phyloP scores from a whole-genome alignment of 2,113 vertebrate species.

The Hassar affinis region DNA sequence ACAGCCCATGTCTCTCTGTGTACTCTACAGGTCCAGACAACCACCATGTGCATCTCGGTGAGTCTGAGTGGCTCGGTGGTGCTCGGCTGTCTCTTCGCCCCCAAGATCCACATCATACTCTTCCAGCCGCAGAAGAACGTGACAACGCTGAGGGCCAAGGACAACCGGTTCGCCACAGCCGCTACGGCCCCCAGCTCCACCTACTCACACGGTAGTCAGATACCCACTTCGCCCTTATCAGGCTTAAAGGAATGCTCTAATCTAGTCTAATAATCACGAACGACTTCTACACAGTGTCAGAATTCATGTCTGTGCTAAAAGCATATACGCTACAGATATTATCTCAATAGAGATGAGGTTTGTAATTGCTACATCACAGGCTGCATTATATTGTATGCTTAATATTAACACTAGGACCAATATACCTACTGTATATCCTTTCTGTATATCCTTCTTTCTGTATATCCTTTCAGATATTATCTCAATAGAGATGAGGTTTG shows the following conservation, averaged over 20 bases:
- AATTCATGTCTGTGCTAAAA: too few relatives aligned
- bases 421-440: too few relatives aligned
- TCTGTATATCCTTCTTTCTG: too few relatives aligned
- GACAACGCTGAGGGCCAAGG: constrained; percentile 81
- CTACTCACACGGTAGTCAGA: constrained; percentile 80
- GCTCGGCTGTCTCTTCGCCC: constrained; percentile 91
- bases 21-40: constrained; percentile 89
- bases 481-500: background rate
- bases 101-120: constrained; percentile 95
- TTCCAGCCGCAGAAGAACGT: constrained; percentile 99
- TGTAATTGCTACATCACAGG: background rate
- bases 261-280: too few relatives aligned
- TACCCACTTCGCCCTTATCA: background rate
- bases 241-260: background rate
- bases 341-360: background rate
- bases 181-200: constrained; percentile 78
- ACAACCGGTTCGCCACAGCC: constrained; percentile 82
- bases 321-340: too few relatives aligned
- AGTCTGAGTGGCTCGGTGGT: constrained; percentile 96
- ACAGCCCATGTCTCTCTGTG: background rate
- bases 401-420: background rate
- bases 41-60: constrained; percentile 97
- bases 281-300: too few relatives aligned
- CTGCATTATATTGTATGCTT: too few relatives aligned
- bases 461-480: too few relatives aligned